Base-by-base conservation (phyloP, 2,888 invertebrate genomes). In the Synanthedon vespiformis region DNA sequence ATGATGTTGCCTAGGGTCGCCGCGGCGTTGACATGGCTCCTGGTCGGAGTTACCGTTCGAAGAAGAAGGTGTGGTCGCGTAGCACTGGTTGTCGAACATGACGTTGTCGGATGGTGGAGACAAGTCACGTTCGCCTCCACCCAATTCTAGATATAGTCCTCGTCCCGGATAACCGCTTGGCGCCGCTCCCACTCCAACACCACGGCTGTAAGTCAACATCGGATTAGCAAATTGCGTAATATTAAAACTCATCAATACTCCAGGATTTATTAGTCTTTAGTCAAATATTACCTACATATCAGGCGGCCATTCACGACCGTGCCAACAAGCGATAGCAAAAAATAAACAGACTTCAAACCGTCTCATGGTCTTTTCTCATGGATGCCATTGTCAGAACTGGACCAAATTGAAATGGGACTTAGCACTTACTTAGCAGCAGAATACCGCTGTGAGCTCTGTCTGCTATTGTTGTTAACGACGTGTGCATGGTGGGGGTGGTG, bases 21-120 rank as follows among this genome's bases (percentile, higher is more conserved):
- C 77, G 55, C 90, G 85, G 59, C 92, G 88, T 60, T 89, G 89
- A 55, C 87, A 91, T 18, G 93, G 91, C 74, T 95, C 95, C 79
- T 95, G 93, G 80, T 95, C 95, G 40, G 95, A 95, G 85, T 95
- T 95, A 54, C 96, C 96, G 71, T 96, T 96, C 72, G 96, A 96
- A 52, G 96, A 96, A 68, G 96, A 96, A 13, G 97, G 96, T 44
- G 96, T 96, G 48, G 96, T 96, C 40, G 96, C 96, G 83, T 97
- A 96, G 88, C 96, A 96, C 77, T 95, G 95, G 88, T 96, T 96
- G 90, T 97, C 96, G 79, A 96, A 96, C 88, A 95, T 94, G 59
- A 95, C 95, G 81, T 95, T 95, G 83, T 97, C 96, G 51, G 96
- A 96, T 3, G 96, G 95, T 52, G 96, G 96, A 1, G 96, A 96